Evolutionary conservation across 2,797 vertebrate genomes (phyloP).

Genomic region (Melanitta fusca): DNA sequence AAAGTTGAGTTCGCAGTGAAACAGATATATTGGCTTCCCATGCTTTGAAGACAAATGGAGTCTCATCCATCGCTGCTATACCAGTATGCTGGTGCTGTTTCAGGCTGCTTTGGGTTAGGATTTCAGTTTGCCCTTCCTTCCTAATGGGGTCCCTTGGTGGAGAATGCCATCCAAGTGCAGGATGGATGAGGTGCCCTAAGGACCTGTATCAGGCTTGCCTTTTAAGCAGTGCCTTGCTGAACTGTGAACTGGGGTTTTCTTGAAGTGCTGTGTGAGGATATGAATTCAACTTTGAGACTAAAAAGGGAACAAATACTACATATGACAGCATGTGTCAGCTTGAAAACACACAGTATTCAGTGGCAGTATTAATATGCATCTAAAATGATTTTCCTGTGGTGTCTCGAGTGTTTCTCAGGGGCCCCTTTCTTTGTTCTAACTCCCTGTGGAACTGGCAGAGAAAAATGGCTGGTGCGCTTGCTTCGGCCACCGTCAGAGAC

Average conservation of each 20-base stretch:
- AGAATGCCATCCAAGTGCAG: constrained; percentile 79
- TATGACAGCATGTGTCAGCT: not conserved
- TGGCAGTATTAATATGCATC: not conserved
- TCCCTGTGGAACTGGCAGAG: constrained; percentile 21
- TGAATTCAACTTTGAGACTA: constrained; percentile 30
- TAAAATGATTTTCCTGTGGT: constrained; percentile 24
- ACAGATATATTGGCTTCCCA: constrained; percentile 65
- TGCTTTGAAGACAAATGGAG: constrained; percentile 72
- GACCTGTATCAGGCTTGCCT: constrained; percentile 65
- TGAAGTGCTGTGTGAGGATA: not conserved
- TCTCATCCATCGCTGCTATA: constrained; percentile 63
- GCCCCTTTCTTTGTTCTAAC: constrained; percentile 52
- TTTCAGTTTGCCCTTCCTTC: constrained; percentile 78
- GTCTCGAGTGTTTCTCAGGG: not conserved
- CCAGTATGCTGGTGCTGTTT: constrained; percentile 41
- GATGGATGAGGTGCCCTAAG: constrained; percentile 80
- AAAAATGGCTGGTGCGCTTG: constrained; percentile 22
- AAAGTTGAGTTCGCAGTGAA: constrained; percentile 46
- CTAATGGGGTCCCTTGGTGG: constrained; percentile 89
- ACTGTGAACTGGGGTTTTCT: constrained; percentile 47
- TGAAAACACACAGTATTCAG: not conserved
- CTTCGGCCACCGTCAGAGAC: constrained; percentile 10
- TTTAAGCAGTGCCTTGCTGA: constrained; percentile 53
- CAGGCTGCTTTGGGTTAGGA: constrained; percentile 79
- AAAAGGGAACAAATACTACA: not conserved